These are phyloP conservation scores for Acleris sparsana DNA, from an alignment of 2,888 invertebrate species.

Conservation along the genomic window DNA sequence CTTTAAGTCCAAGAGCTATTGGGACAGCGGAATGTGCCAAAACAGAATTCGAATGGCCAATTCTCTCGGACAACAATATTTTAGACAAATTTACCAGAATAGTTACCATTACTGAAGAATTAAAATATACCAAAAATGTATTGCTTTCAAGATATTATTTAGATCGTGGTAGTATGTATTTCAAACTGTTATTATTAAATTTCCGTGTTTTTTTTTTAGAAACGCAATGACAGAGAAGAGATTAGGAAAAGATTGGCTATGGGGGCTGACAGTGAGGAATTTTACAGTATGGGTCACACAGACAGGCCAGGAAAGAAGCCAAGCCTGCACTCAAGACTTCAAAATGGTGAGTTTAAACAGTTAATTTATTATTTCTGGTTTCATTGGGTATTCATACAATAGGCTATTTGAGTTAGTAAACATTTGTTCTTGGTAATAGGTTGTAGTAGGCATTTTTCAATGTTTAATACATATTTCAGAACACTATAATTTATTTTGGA, in stretches of 20 bases:
- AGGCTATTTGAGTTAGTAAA: too few relatives aligned
- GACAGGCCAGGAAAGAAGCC: constrained; percentile 92
- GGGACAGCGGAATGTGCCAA: constrained; percentile 71
- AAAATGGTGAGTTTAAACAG: constrained; percentile 86
- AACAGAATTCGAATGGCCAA: constrained; percentile 83
- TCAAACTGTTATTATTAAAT: constrained; percentile 9
- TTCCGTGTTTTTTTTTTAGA: constrained; percentile 79
- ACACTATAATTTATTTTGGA: too few relatives aligned
- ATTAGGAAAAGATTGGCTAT: constrained; percentile 94
- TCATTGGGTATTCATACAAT: too few relatives aligned
- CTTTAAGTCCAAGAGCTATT: constrained; percentile 82
- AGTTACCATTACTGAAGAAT: constrained; percentile 59
- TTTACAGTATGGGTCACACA: constrained; percentile 82
- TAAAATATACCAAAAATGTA: constrained; percentile 59
- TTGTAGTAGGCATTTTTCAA: too few relatives aligned
- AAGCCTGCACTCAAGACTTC: constrained; percentile 93
- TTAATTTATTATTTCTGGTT: constrained; percentile 20
- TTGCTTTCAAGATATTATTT: constrained; percentile 27
- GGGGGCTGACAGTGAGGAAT: constrained; percentile 91
- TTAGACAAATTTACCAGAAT: constrained; percentile 79
- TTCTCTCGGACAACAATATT: constrained; percentile 74
- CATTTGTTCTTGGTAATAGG: too few relatives aligned
- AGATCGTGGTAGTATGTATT: constrained; percentile 3
- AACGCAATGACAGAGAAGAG: constrained; percentile 96
- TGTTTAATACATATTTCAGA: too few relatives aligned